phyloP scores from a whole-genome alignment of 1,140 invertebrate species.

The Saccostrea cuccullata region DNA sequence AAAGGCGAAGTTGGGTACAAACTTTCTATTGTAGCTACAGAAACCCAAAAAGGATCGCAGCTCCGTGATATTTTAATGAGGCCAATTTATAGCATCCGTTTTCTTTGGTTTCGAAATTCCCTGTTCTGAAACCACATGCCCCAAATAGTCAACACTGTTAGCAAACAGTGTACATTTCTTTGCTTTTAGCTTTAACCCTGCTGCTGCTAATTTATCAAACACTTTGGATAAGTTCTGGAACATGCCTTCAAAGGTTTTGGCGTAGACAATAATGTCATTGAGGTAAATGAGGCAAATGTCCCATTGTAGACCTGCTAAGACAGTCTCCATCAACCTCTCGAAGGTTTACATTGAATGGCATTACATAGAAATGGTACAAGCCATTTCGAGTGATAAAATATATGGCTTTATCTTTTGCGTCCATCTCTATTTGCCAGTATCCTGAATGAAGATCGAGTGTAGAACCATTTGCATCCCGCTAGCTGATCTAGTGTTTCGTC shows the following conservation, averaged over 20 bases:
- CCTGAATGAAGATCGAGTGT: slow-evolving; percentile 42
- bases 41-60: slow-evolving; percentile 53
- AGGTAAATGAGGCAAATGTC: slow-evolving; percentile 51
- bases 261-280: slow-evolving; percentile 53
- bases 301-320: slow-evolving; percentile 59
- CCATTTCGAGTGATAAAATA: slow-evolving; percentile 43
- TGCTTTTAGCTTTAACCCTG: slow-evolving; percentile 1
- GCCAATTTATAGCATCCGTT: background rate
- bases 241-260: slow-evolving; percentile 42
- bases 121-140: slow-evolving; percentile 37
- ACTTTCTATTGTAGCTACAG: slow-evolving; percentile 43
- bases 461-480: slow-evolving; percentile 48
- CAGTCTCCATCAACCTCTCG: slow-evolving; percentile 62
- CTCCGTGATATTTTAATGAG: background rate
- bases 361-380: slow-evolving; percentile 51
- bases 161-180: background rate
- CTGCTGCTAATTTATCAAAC: slow-evolving; percentile 18
- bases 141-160: slow-evolving; percentile 18
- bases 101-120: slow-evolving; percentile 34
- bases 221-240: slow-evolving; percentile 23
- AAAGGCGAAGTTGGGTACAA: slow-evolving; percentile 23
- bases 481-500: slow-evolving; percentile 53
- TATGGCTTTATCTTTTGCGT: slow-evolving; percentile 36
- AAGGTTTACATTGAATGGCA: slow-evolving; percentile 65
- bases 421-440: slow-evolving; percentile 47